Percentiles rank a stretch among this genome's conserved stretches.
Conservation (phyloP, 2,888 invertebrate species). For the Ectobius pallidus region DNA sequence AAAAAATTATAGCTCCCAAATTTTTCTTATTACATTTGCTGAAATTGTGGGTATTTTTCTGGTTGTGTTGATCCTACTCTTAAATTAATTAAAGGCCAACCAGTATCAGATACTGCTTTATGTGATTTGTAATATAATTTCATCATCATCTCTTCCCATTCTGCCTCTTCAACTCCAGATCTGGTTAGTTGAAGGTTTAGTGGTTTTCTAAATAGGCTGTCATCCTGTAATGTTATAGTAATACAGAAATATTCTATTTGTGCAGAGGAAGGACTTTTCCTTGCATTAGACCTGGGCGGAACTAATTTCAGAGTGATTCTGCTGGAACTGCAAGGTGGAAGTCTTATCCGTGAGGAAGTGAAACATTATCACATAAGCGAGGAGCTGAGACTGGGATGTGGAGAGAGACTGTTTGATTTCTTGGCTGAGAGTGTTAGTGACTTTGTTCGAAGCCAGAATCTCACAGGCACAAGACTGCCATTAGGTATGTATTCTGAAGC, state of each 20-base stretch:
- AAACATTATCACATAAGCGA: slow-evolving; percentile 62
- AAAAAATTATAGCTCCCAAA: no score
- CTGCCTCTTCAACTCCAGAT: no score
- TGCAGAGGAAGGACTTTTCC: slow-evolving; percentile 71
- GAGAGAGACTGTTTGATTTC: slow-evolving; percentile 72
- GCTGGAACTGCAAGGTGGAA: slow-evolving; percentile 64
- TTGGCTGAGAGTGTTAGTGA: slow-evolving; percentile 75
- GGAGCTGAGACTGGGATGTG: slow-evolving; percentile 65
- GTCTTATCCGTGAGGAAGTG: slow-evolving; percentile 63
- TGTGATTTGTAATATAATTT: no score
- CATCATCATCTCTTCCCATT: no score
- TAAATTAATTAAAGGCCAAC: no score
- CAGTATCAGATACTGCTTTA: no score
- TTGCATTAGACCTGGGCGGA: slow-evolving; percentile 81
- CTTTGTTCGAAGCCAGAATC: slow-evolving; percentile 67
- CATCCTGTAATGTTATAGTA: no score
- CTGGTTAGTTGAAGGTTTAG: no score
- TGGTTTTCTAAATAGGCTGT: no score
- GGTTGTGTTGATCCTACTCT: no score
- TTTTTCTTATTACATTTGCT: no score
- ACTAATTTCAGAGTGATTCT: slow-evolving; percentile 69
- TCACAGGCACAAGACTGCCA: slow-evolving; percentile 64
- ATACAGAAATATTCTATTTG: background rate
- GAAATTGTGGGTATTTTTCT: no score
- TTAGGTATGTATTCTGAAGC: slow-evolving; percentile 61